Evolutionary conservation across 1,140 invertebrate genomes (phyloP), one percentile per base, ranked within the genome.

Genomic region (Drosophila repleta): DNA sequence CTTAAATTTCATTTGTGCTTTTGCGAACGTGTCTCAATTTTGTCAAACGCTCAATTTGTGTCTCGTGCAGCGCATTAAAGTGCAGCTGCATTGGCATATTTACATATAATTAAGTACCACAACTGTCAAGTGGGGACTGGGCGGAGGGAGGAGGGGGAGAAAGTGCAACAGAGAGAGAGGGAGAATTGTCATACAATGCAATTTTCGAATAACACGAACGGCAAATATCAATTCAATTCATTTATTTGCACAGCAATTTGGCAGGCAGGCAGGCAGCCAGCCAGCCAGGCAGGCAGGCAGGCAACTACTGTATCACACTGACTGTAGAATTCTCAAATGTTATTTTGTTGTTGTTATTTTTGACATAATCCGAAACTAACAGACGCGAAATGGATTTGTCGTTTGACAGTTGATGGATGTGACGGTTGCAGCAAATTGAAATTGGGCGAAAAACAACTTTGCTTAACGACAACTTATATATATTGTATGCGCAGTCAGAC

Each of bases 201-300:
- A 77, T 82, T 82, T 69, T 58, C 74, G 60, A 74, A 82, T 77
- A 82, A 75, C 79, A 82, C 79, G 79, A 82, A 82, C 70, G 70
- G 79, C 49, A 82, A 82, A 82, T 76, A 82, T 82, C 79, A 75
- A 83, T 83, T 83, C 75, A 83, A 83, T 83, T 83, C 65, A 83
- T 83, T 83, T 83, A 79, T 83, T 83, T 83, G 63, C 70, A 56
- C 57, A 68, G 64, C 70, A 73, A 73, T 73, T 73, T 73, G 70
- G 51, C 56, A 49, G 65, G 45, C 70, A 6, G 39, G 39, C 39
- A 0, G 64, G 56, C 70, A 73, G 11, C 4, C 26, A 60, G 65
- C 51, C 70, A 68, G 26, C 1, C 26, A 6, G 39, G n/a, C 39
- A 1, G 65, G 57, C 70, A 73, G 13, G 15, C 29, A 61, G 57